Evolutionary conservation across 2,888 invertebrate species (phyloP).

Genomic region (Barypeithes pellucidus): DNA sequence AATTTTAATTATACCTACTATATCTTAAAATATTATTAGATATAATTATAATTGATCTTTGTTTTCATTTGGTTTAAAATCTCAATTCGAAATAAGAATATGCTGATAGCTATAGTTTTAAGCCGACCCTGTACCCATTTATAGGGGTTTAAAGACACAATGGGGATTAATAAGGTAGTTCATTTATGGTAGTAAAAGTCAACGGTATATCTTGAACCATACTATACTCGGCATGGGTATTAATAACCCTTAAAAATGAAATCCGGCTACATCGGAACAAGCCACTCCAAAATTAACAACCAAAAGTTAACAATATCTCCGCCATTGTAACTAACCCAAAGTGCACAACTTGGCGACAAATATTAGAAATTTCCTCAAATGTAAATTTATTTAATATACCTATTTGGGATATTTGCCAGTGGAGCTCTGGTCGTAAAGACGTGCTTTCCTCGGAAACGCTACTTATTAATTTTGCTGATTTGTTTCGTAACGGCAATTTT

Average conservation of each 20-base stretch:
- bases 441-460: conserved; percentile 38
- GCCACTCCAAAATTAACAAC: background rate
- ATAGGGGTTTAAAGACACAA: no score
- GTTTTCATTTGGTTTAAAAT: no score
- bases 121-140: no score
- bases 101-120: no score
- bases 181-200: no score
- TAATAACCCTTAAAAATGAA: background rate
- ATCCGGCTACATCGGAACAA: background rate
- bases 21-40: no score
- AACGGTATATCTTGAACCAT: no score
- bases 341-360: conserved; percentile 54
- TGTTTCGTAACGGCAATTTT: conserved; percentile 41
- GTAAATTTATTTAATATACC: conserved; percentile 57
- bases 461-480: conserved; percentile 49
- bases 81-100: no score
- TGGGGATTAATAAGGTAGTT: no score
- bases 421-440: conserved; percentile 30
- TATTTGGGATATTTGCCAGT: conserved; percentile 52
- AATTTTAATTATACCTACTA: no score
- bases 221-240: background rate
- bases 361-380: conserved; percentile 59
- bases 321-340: conserved; percentile 45
- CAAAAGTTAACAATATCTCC: conserved; percentile 10
- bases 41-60: no score